Percentiles rank a stretch among this genome's conserved stretches.
Evolutionary conservation across 2,797 vertebrate species (phyloP).

Genomic region (Bryconaethiops microstoma): DNA sequence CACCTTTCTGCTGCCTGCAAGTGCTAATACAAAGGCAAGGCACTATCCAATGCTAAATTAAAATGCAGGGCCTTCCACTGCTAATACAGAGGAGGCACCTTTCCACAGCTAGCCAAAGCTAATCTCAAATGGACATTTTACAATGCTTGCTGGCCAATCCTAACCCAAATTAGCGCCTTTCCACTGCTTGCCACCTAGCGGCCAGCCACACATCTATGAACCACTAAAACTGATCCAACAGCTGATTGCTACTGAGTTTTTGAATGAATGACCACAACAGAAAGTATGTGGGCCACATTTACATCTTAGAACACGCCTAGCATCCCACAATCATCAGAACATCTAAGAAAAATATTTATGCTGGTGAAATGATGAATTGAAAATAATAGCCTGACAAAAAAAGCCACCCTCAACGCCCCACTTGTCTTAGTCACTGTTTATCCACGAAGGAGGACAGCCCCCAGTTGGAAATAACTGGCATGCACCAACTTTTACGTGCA

Average conservation of each 20-base stretch:
- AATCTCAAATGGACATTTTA: too few species aligned
- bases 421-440: not conserved
- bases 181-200: not conserved
- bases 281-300: not conserved
- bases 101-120: too few species aligned
- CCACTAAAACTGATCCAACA: not conserved
- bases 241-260: not conserved
- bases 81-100: too few species aligned
- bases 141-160: too few species aligned
- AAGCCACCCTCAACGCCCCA: not conserved
- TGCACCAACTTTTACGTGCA: slow-evolving; percentile 67
- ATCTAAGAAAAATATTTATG: not conserved
- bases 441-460: not conserved
- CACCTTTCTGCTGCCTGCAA: not conserved
- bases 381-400: not conserved
- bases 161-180: not conserved
- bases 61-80: too few species aligned
- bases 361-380: not conserved
- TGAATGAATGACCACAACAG: too few species aligned
- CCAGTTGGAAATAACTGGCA: slow-evolving; percentile 63
- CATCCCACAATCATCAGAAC: not conserved
- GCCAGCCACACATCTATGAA: not conserved
- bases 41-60: too few species aligned
- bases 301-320: not conserved
- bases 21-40: not conserved